These are phyloP conservation scores for Caenorhabditis sp. DNA, from an alignment of 2,888 invertebrate genomes.

Conservation along the genomic window DNA sequence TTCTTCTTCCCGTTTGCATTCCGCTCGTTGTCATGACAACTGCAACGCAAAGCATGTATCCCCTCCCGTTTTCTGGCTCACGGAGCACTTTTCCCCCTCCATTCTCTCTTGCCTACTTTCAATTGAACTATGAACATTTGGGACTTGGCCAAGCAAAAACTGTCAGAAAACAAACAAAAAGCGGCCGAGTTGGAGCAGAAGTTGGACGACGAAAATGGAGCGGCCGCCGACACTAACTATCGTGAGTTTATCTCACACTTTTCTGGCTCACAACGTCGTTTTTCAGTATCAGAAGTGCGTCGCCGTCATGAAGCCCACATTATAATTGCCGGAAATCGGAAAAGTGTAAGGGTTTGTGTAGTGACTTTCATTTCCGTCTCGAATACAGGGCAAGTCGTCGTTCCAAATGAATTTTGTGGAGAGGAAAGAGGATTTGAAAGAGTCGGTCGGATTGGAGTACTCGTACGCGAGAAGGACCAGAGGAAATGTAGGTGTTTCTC, in stretches of 20 bases:
- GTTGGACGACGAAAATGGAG: slow-evolving; percentile 52
- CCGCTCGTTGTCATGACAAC: too few relatives aligned
- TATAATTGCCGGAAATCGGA: slow-evolving; percentile 61
- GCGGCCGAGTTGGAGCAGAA: slow-evolving; percentile 60
- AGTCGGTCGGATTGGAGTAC: slow-evolving; percentile 90
- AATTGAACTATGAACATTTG: slow-evolving; percentile 64
- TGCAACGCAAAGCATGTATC: too few relatives aligned
- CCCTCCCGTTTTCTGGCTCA: neutral
- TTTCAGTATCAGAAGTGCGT: slow-evolving; percentile 58
- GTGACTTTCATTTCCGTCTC: neutral
- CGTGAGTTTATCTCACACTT: slow-evolving; percentile 38
- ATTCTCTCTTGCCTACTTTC: neutral
- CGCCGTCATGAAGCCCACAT: slow-evolving; percentile 58
- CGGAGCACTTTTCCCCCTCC: neutral
- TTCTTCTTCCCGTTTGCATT: too few relatives aligned
- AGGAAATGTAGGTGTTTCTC: slow-evolving; percentile 80
- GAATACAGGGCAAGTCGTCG: slow-evolving; percentile 86
- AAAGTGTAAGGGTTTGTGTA: slow-evolving; percentile 49
- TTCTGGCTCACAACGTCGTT: too few relatives aligned
- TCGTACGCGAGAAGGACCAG: slow-evolving; percentile 85
- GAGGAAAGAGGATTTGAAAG: slow-evolving; percentile 84
- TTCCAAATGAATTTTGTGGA: slow-evolving; percentile 87
- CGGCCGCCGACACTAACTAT: slow-evolving; percentile 24
- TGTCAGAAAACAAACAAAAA: slow-evolving; percentile 60
- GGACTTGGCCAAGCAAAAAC: slow-evolving; percentile 64